Conservation (phyloP, 2,888 invertebrate species). For the Anarsia innoxiella region DNA sequence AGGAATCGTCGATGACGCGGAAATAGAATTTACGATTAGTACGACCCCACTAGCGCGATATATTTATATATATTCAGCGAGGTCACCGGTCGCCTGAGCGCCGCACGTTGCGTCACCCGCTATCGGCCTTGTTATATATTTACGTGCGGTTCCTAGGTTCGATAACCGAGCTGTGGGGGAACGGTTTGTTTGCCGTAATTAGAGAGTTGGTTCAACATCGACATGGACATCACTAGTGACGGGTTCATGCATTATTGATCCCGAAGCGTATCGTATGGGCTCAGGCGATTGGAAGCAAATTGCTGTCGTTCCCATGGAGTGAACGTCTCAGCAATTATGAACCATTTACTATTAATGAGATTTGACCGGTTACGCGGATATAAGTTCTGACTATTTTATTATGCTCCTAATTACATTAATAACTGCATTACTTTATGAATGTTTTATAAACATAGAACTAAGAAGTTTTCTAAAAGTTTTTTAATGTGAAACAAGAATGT, state of each 20-base stretch:
- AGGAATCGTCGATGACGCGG: slow-evolving; percentile 50
- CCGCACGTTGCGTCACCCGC: slow-evolving; percentile 48
- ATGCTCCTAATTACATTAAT: too few species aligned
- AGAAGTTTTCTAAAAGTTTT: too few species aligned
- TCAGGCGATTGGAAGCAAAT: slow-evolving; percentile 46
- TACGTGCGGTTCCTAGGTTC: slow-evolving; percentile 45
- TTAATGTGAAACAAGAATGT: too few species aligned
- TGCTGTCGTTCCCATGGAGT: slow-evolving; percentile 56
- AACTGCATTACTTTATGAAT: too few species aligned
- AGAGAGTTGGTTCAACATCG: slow-evolving; percentile 41
- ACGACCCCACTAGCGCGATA: slow-evolving; percentile 37
- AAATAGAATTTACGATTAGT: slow-evolving; percentile 54
- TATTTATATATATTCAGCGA: slow-evolving; percentile 49
- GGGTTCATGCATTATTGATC: slow-evolving; percentile 61
- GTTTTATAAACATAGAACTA: too few species aligned
- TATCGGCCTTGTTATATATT: slow-evolving; percentile 51
- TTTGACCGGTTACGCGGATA: too few species aligned
- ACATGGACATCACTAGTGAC: slow-evolving; percentile 34
- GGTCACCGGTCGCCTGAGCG: too few species aligned
- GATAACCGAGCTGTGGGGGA: slow-evolving; percentile 56
- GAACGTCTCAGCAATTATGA: slow-evolving; percentile 26
- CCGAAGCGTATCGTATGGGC: slow-evolving; percentile 33
- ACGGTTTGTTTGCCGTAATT: slow-evolving; percentile 48
- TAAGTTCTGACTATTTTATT: too few species aligned
- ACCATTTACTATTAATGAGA: slow-evolving; percentile 10